Base-by-base conservation (phyloP, 2,113 vertebrate species). In the Lophius piscatorius region DNA sequence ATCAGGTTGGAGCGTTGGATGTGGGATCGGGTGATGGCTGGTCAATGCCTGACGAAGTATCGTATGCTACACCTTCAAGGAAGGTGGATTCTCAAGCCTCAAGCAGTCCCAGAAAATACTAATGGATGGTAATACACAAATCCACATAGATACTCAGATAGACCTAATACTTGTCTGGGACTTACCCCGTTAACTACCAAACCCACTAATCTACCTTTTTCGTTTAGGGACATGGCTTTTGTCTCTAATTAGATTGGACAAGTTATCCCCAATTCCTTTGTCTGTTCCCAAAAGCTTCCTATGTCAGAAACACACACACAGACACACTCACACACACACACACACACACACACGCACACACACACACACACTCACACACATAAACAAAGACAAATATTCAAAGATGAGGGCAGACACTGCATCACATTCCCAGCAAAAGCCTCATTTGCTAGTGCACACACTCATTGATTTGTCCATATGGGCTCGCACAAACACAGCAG, bases 21-120 rank as follows among this genome's bases (percentile, higher is more conserved):
- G 51, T 59, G 66, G 76, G 89, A 89, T 91, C 78, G 18, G 76
- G 78, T 91, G 81, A 76, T 87, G 83, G 88, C 87, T 88, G 85
- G 86, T 78, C 82, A 62, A 80, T 58, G 79, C 81, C 70, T 87
- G 80, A 90, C 90, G 90, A 92, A 90, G 88, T 92, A 91, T 91
- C 88, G 72, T 64, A 86, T 91, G 85, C 57, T 41, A 87, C 84
- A 87, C 81, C 78, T 83, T 85, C 82, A 85, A 81, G 87, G 39
- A 77, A 89, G 87, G 87, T 87, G 87, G 87, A 86, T 89, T 90
- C 73, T 65, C 31, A 3, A 63, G 79, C 58, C 76, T 72, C 60
- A 67, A 58, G 49, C 76, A 63, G 85, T 41, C 46, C 65, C 50
- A 69, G 81, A 68, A 84, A 81, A 82, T 26, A 75, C 78, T 83